Conservation (phyloP, 2,888 invertebrate species). For the Spilarctia lutea region DNA sequence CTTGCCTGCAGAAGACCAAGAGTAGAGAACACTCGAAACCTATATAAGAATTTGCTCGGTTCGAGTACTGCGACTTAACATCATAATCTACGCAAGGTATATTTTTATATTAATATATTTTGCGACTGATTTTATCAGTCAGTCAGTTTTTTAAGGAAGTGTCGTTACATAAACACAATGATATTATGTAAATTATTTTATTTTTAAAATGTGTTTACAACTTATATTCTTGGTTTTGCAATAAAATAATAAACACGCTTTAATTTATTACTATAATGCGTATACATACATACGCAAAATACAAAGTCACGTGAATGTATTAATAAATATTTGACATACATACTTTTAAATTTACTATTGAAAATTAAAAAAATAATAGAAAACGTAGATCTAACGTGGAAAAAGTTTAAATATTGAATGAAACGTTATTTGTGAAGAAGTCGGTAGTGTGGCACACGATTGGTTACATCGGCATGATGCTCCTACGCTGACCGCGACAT, state of each 20-base stretch:
- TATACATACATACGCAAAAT: not conserved
- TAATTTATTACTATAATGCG: not conserved
- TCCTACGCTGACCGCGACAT: no score
- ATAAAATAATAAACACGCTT: not conserved
- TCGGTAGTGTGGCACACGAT: no score
- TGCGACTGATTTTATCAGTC: not conserved
- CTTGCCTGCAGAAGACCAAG: slow-evolving; percentile 76
- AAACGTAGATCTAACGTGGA: not conserved
- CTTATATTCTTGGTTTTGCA: not conserved
- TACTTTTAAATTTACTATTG: not conserved
- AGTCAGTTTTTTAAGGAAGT: not conserved
- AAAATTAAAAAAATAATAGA: not conserved
- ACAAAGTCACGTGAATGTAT: not conserved
- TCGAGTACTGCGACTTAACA: not conserved
- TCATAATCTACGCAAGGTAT: not conserved
- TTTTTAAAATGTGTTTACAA: not conserved
- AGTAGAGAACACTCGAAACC: not conserved
- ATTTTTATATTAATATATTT: no score
- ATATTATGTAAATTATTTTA: not conserved
- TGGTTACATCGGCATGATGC: no score
- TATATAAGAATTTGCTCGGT: not conserved
- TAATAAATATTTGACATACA: not conserved
- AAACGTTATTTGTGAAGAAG: no score
- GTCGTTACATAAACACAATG: not conserved
- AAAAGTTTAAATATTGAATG: not conserved